These are phyloP conservation scores for Netelia melanura DNA, from an alignment of 2,888 invertebrate species.

Conservation along the genomic window DNA sequence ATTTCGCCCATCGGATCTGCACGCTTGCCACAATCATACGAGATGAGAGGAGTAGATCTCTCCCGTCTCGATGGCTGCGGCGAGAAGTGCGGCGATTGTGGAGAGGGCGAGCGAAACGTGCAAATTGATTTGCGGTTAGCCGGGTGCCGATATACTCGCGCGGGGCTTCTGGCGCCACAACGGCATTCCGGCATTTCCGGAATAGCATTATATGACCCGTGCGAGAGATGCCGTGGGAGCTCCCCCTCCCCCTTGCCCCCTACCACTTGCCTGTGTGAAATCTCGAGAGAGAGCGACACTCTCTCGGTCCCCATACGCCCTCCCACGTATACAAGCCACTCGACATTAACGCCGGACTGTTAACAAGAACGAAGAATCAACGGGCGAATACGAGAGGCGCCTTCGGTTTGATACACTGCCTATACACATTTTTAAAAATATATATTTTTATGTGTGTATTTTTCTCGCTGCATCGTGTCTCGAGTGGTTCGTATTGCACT, in stretches of 20 bases:
- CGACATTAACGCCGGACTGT: slow-evolving; percentile 76
- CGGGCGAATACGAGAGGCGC: slow-evolving; percentile 64
- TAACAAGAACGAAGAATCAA: slow-evolving; percentile 76
- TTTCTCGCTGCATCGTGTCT: slow-evolving; percentile 37
- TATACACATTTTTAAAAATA: slow-evolving; percentile 12
- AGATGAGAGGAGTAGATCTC: slow-evolving; percentile 30
- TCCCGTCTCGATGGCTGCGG: slow-evolving; percentile 28
- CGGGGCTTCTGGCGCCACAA: slow-evolving; percentile 77
- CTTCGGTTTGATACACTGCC: slow-evolving; percentile 47
- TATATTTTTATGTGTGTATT: slow-evolving; percentile 11
- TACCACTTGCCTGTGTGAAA: slow-evolving; percentile 18
- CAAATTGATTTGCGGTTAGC: slow-evolving; percentile 81
- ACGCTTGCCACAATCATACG: slow-evolving; percentile 44
- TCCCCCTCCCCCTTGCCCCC: slow-evolving; percentile 55
- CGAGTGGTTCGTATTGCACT: slow-evolving; percentile 44
- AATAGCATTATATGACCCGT: slow-evolving; percentile 76
- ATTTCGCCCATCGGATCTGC: slow-evolving; percentile 46
- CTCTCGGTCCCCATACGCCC: not conserved
- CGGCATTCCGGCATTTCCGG: slow-evolving; percentile 82
- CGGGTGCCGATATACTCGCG: slow-evolving; percentile 75
- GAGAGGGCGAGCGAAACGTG: slow-evolving; percentile 60
- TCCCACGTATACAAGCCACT: slow-evolving; percentile 57
- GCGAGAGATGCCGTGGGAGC: slow-evolving; percentile 66
- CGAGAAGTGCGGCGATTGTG: slow-evolving; percentile 24
- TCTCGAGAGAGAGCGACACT: slow-evolving; percentile 24